Percentiles rank a stretch among this genome's conserved stretches.
Conservation (phyloP, 2,113 vertebrate genomes). For the Meriones unguiculatus region DNA sequence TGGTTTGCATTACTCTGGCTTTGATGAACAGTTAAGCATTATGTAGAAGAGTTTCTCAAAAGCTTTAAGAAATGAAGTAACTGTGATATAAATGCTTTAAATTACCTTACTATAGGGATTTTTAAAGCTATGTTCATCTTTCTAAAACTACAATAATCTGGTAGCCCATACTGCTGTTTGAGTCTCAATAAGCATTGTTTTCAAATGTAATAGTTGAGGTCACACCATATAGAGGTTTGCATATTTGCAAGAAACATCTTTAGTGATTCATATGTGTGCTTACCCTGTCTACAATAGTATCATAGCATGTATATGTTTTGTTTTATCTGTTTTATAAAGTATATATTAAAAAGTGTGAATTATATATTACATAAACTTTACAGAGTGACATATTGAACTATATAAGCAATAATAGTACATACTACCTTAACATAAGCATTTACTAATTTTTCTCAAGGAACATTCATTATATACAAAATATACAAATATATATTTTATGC, state of each 20-base stretch:
- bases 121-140: background rate
- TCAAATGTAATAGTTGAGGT: background rate
- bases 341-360: background rate
- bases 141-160: constrained; percentile 1
- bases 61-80: constrained; percentile 43
- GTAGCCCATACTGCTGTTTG: background rate
- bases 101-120: background rate
- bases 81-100: background rate
- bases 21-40: constrained; percentile 48
- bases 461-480: background rate
- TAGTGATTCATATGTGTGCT: constrained; percentile 17
- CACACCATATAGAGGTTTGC: background rate
- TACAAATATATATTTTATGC: constrained; percentile 58
- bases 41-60: constrained; percentile 25
- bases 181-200: constrained; percentile 20
- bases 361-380: constrained; percentile 3
- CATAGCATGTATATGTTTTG: background rate
- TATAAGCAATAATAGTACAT: constrained; percentile 3
- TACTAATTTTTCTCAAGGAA: constrained; percentile 41
- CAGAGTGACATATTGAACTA: background rate
- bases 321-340: constrained; percentile 43
- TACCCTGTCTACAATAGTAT: background rate
- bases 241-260: background rate
- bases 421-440: background rate
- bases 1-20: constrained; percentile 49